These are phyloP conservation scores for Acanthornis magna DNA, from an alignment of 2,797 vertebrate genomes.

Conservation along the genomic window DNA sequence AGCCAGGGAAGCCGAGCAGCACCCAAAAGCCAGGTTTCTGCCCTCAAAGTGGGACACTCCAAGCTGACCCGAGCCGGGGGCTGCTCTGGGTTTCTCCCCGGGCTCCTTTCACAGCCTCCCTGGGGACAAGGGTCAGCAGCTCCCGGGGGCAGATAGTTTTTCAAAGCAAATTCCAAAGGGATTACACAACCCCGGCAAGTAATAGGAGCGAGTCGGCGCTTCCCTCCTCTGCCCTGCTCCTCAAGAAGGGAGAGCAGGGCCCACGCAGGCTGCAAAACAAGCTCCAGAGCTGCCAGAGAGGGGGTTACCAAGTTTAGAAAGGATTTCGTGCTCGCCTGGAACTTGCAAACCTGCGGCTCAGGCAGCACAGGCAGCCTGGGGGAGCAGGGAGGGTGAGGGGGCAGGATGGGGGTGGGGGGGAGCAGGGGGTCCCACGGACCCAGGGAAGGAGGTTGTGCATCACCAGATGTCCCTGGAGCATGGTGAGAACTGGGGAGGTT, in stretches of 20 bases:
- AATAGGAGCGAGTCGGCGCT: neutral
- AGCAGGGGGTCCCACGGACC: neutral
- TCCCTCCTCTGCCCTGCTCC: constrained; percentile 16
- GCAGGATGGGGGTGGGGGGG: neutral
- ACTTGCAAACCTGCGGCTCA: neutral
- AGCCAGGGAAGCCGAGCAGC: neutral
- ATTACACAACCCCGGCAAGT: constrained; percentile 44
- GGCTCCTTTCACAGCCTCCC: neutral
- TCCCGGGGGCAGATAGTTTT: constrained; percentile 40
- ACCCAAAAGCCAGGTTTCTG: neutral
- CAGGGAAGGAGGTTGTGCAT: neutral
- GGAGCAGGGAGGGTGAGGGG: neutral
- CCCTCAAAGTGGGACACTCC: accelerated
- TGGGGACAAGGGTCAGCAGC: neutral
- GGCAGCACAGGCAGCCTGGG: neutral
- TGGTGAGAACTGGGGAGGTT: accelerated
- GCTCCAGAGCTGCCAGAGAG: neutral
- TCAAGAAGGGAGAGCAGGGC: constrained; percentile 28
- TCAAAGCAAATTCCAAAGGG: constrained; percentile 64
- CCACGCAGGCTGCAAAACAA: constrained; percentile 39
- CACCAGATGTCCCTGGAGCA: accelerated
- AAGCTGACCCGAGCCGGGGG: neutral
- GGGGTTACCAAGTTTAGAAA: constrained; percentile 55
- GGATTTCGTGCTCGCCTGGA: constrained; percentile 14
- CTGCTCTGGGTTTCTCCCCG: neutral